Base-by-base conservation (phyloP, 2,797 vertebrate genomes). In the Siniperca undulata region DNA sequence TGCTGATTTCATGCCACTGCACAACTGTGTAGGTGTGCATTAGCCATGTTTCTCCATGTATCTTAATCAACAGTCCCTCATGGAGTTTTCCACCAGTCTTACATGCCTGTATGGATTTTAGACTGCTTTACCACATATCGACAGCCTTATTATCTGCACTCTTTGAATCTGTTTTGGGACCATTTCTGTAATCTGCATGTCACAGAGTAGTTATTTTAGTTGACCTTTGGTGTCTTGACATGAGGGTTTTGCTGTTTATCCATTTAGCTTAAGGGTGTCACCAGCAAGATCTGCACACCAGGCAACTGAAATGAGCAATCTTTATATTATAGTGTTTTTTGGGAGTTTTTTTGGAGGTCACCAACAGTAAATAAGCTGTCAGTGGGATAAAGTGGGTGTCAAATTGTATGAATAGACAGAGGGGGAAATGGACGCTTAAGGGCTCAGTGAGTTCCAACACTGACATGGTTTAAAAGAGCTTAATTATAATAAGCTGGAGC, bases 401-500 rank as follows among this genome's bases (percentile, higher is more conserved):
- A 90, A 82, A 90, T 86, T 67, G 22, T 82, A 84, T 88, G 84
- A 92, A 91, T 86, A 89, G 91, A 90, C 80, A 79, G 78, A 80
- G 75, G 80, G 84, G 88, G 83, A 85, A 89, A 88, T 74, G 84
- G 68, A 89, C 14, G 91, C 94, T 94, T 90, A 78, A 91, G 91
- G 93, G 90, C 78, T 70, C 70, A 85, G 83, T 81, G 79, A 82
- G 88, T 91, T 90, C 87, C 85, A 90, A 89, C 82, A 76, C 78
- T 90, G 91, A 94, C 91, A 91, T 92, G 89, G 86, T 94, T 93
- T 92, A 92, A 94, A 94, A 93, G 89, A 89, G 86, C 93, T 94
- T 95, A 95, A 95, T 95, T 95, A 94, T 92, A 92, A 93, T 93
- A 92, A 93, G 89, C 84, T 81, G 67, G 78, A 92, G 85, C 85